phyloP scores from a whole-genome alignment of 2,888 invertebrate genomes.

The Oscheius sp. region DNA sequence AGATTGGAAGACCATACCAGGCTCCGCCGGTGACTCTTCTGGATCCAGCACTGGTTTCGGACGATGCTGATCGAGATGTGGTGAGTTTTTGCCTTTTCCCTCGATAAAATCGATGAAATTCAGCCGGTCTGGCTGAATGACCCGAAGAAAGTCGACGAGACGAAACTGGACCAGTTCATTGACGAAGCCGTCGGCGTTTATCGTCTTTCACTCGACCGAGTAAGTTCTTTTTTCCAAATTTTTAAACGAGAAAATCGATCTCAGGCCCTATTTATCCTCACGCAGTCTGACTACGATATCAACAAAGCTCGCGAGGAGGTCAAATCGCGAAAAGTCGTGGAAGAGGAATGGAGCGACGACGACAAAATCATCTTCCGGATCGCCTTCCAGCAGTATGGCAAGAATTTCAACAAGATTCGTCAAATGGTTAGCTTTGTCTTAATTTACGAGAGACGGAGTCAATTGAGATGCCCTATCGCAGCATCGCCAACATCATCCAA shows the following conservation, averaged over 20 bases:
- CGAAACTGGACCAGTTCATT: constrained; percentile 19
- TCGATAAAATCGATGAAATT: background rate
- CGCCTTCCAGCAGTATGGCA: constrained; percentile 41
- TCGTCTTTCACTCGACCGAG: constrained; percentile 22
- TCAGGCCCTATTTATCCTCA: constrained; percentile 32
- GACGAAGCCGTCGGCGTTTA: constrained; percentile 34
- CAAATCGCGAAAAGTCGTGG: background rate
- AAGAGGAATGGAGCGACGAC: constrained; percentile 42
- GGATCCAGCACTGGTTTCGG: background rate
- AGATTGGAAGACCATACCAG: constrained; percentile 14
- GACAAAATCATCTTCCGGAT: constrained; percentile 41
- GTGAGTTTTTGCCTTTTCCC: background rate
- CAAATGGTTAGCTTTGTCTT: constrained; percentile 31
- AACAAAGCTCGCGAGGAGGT: constrained; percentile 11
- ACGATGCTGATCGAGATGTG: constrained; percentile 16
- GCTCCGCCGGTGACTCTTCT: constrained; percentile 14
- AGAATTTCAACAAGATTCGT: constrained; percentile 44
- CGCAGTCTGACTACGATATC: constrained; percentile 22
- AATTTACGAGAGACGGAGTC: background rate
- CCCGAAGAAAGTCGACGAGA: constrained; percentile 11
- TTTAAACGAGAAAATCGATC: background rate
- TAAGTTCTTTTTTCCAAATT: background rate
- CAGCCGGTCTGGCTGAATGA: constrained; percentile 12
- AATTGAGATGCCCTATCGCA: constrained; percentile 53
- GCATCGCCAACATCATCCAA: constrained; percentile 49